These are phyloP conservation scores for Platycercus adscitus DNA, from an alignment of 2,113 vertebrate species.

Conservation along the genomic window DNA sequence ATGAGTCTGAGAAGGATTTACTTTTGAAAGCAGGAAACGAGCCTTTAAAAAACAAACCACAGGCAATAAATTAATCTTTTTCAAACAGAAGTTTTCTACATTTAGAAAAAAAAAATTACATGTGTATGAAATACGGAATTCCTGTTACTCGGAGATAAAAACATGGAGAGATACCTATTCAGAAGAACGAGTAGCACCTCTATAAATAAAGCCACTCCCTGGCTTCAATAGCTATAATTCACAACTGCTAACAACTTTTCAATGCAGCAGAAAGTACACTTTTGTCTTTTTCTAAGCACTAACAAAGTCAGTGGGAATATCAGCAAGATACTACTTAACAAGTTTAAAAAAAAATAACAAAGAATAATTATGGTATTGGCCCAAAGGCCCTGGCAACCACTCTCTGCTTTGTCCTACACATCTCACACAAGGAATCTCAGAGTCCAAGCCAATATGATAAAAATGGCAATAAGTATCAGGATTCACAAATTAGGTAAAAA, in stretches of 20 bases:
- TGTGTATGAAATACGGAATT: not conserved
- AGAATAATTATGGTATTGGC: not conserved
- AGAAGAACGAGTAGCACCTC: not conserved
- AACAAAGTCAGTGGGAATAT: not conserved
- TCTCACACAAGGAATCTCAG: not conserved
- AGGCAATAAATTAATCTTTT: not conserved
- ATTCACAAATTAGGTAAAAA: not conserved
- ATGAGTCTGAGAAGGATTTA: slow-evolving; percentile 98
- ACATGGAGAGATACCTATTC: not conserved
- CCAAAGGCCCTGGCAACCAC: not conserved
- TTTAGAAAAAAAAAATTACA: not conserved
- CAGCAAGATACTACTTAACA: not conserved
- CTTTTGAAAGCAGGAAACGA: slow-evolving; percentile 96
- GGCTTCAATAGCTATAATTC: not conserved
- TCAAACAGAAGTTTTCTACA: not conserved
- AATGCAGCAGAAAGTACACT: not conserved
- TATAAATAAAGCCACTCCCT: not conserved
- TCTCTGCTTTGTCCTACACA: not conserved
- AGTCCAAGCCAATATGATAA: not conserved
- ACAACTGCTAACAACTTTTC: not conserved
- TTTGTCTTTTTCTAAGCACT: not conserved
- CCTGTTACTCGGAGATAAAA: not conserved
- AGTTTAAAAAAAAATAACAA: not conserved
- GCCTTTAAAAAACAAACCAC: slow-evolving; percentile 79
- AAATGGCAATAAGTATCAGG: not conserved